A percentile compares a stretch with the other conserved stretches of the same genome.
Conservation (phyloP, 2,113 vertebrate species). For the Helogale parvula region DNA sequence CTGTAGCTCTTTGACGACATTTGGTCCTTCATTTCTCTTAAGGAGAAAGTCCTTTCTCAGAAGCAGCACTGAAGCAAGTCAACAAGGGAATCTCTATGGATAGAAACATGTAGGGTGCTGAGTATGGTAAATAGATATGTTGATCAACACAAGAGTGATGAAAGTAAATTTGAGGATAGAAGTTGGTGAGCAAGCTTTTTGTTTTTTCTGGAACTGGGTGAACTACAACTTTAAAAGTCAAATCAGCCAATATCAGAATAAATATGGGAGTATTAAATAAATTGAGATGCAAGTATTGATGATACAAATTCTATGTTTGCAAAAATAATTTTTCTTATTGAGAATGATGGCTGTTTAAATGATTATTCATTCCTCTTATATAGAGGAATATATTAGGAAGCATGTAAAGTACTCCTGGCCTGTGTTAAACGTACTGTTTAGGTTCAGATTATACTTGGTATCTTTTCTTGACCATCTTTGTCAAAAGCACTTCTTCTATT, state of each 20-base stretch:
- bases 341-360: background rate
- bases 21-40: fast-evolving
- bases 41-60: background rate
- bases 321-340: conserved; percentile 24
- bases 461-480: background rate
- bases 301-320: background rate
- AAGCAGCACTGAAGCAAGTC: background rate
- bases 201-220: background rate
- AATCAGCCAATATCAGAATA: background rate
- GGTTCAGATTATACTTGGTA: background rate
- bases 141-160: background rate
- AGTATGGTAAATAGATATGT: background rate
- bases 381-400: background rate
- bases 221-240: background rate
- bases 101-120: background rate
- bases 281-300: conserved; percentile 40
- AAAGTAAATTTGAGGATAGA: background rate
- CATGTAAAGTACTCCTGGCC: background rate
- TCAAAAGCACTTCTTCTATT: background rate
- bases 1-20: background rate
- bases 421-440: background rate
- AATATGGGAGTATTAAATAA: background rate
- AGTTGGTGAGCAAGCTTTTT: background rate
- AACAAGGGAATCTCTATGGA: background rate
- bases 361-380: background rate